These are phyloP conservation scores for Matsumurasca onukii DNA, from an alignment of 1,140 invertebrate species.

Conservation along the genomic window DNA sequence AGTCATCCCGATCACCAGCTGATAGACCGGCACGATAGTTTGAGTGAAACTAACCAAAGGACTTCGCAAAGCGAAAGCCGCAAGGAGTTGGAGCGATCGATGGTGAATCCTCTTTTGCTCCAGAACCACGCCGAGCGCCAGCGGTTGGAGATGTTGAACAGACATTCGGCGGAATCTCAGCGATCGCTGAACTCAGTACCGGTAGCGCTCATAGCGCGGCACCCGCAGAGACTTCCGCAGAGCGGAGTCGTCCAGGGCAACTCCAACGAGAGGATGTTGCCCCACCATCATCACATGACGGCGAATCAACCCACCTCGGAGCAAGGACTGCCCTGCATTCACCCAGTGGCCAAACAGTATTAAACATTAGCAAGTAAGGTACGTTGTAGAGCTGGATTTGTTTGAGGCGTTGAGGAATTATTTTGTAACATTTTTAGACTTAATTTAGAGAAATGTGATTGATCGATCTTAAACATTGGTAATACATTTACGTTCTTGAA, in stretches of 20 bases:
- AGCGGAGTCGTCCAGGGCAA: background rate
- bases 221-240: background rate
- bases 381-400: too few species aligned
- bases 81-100: background rate
- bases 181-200: background rate
- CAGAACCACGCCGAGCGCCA: background rate
- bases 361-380: too few species aligned
- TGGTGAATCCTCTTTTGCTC: background rate
- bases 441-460: too few species aligned
- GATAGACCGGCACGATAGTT: background rate
- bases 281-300: background rate
- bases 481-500: too few species aligned
- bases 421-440: too few species aligned
- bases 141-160: background rate
- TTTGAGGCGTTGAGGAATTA: too few species aligned
- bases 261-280: background rate
- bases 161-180: conserved; percentile 2
- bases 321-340: background rate
- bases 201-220: background rate
- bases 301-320: background rate
- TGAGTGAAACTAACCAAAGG: background rate
- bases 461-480: too few species aligned
- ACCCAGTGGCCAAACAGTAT: conserved; percentile 17
- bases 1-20: background rate
- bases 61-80: background rate